phyloP scores from a whole-genome alignment of 2,113 vertebrate species.

The Cyphomyrus plagiostoma region DNA sequence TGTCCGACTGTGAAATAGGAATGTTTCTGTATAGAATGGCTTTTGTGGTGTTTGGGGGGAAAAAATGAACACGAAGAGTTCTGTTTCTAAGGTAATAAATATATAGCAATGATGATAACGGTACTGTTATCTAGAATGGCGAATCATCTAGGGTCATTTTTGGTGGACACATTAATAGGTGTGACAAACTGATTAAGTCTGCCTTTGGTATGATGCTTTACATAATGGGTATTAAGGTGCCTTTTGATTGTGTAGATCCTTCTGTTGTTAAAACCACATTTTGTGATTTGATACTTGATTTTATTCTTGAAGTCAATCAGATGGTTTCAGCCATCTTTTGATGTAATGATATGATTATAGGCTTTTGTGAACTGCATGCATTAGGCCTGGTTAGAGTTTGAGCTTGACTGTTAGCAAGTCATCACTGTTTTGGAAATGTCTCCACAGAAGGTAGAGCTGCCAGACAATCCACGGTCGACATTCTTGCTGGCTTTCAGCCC shows the following conservation, averaged over 20 bases:
- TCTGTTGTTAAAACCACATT: background rate
- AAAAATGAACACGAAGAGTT: background rate
- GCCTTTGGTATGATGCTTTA: background rate
- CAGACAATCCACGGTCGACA: conserved; percentile 96
- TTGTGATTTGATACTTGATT: background rate
- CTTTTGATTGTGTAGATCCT: background rate
- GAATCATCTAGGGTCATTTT: background rate
- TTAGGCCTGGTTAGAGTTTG: background rate
- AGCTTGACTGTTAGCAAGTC: background rate
- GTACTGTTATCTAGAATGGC: background rate
- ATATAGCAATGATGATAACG: background rate
- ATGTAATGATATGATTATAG: background rate
- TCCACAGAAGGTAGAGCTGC: conserved; percentile 93
- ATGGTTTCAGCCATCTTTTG: background rate
- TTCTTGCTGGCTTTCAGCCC: conserved; percentile 98
- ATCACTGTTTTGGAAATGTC: conserved; percentile 46
- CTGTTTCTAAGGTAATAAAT: background rate
- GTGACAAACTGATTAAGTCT: background rate
- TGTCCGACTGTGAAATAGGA: background rate
- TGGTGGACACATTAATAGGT: background rate
- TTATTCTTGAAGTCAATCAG: background rate
- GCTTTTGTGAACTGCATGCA: background rate
- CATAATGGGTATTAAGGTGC: background rate
- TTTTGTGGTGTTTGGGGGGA: background rate
- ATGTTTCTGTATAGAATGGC: background rate